These are phyloP conservation scores for Melitaea athalia DNA, from an alignment of 2,888 invertebrate species.

Conservation along the genomic window DNA sequence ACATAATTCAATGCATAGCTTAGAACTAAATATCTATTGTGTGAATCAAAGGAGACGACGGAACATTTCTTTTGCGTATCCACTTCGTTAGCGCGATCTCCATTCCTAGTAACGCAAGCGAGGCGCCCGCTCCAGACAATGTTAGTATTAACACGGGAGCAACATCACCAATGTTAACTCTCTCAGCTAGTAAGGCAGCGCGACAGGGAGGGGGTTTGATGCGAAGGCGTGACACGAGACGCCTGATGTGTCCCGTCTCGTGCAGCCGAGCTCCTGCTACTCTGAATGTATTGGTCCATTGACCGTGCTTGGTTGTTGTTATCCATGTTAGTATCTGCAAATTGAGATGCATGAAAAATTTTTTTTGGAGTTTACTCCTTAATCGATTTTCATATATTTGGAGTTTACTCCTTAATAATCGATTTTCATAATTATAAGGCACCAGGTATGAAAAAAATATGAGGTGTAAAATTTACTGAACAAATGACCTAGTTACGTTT, in stretches of 20 bases:
- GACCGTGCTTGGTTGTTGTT: conserved; percentile 54
- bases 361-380: too few relatives aligned
- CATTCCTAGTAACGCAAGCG: conserved; percentile 53
- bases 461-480: too few relatives aligned
- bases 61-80: conserved; percentile 23
- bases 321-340: conserved; percentile 58
- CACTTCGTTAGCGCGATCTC: conserved; percentile 54
- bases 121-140: conserved; percentile 49
- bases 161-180: conserved; percentile 64
- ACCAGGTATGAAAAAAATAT: too few relatives aligned
- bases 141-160: conserved; percentile 54
- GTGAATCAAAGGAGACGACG: background rate
- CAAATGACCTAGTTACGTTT: too few relatives aligned
- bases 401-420: too few relatives aligned
- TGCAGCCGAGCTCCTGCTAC: conserved; percentile 57
- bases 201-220: conserved; percentile 61
- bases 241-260: conserved; percentile 60
- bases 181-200: conserved; percentile 63
- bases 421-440: too few relatives aligned
- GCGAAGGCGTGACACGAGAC: conserved; percentile 50
- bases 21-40: background rate
- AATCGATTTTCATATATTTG: too few relatives aligned
- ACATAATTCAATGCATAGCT: too few relatives aligned
- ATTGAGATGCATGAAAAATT: background rate
- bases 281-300: conserved; percentile 57